Evolutionary conservation across 2,113 vertebrate species (phyloP).

Genomic region (Oriolus oriolus): DNA sequence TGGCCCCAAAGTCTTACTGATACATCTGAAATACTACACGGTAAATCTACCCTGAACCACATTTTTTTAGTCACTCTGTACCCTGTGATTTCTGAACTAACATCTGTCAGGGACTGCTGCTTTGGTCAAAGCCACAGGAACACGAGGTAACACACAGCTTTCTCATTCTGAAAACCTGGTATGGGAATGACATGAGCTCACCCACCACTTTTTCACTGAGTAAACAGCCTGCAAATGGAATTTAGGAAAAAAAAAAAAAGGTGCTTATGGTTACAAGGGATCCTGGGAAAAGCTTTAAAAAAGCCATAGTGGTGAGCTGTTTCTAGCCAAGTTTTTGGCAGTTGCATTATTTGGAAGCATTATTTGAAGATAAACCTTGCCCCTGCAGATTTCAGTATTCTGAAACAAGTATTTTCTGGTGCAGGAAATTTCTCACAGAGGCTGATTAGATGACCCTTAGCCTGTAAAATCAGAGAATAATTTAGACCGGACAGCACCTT

Average conservation of each 20-base stretch:
- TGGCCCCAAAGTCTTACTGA: neutral
- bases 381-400: neutral
- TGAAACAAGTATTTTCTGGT: neutral
- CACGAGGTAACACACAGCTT: neutral
- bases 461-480: neutral
- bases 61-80: neutral
- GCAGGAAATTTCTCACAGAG: neutral
- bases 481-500: neutral
- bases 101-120: neutral
- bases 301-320: neutral
- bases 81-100: neutral
- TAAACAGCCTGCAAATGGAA: constrained; percentile 10
- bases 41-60: neutral
- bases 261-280: neutral
- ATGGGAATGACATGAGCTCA: constrained; percentile 32
- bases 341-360: neutral
- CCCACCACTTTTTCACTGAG: neutral
- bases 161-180: constrained; percentile 17
- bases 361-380: neutral
- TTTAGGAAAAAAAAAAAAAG: neutral
- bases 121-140: constrained; percentile 10
- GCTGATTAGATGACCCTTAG: neutral
- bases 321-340: neutral
- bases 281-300: neutral
- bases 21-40: neutral